Base-by-base conservation (phyloP, 2,113 vertebrate genomes). In the Leucopsar rothschildi region DNA sequence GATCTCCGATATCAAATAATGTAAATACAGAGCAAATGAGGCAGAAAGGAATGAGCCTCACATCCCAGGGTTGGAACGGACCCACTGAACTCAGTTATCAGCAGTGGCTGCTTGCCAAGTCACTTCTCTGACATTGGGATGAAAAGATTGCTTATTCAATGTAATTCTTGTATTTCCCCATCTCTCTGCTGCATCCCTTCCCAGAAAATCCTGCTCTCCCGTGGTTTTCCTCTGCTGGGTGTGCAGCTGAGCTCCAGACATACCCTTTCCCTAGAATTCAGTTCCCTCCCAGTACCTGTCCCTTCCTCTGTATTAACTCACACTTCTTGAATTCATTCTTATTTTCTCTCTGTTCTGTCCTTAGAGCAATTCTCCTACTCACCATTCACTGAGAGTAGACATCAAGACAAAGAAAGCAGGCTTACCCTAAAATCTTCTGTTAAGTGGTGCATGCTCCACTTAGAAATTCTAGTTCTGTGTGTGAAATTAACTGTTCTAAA, bases 401-500 rank as follows among this genome's bases (percentile, higher is more conserved):
- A 9, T 90, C 47, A 88, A 47, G 66, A 77, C 56, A 92, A 95
- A 72, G 73, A 70, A 93, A 94, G 18, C 81, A 83, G 39, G 14
- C 52, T 90, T 77, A 55, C 15, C 55, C 80, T 59, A 72, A 73
- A 73, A 63, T 21, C 65, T 57, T 47, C 22, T 39, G 25, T 85
- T 86, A 91, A 72, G n/a, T 69, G 31, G 18, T 77, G 52, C 82
- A 18, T 1, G 1, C 24, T 73, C 33, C 60, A 42, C 55, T 56
- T 77, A 47, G 71, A 83, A 91, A 86, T 64, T 42, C 75, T 59
- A 60, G 60, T 56, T 96, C 50, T 23, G 29, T 61, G 29, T 84
- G 57, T 66, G 84, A 95, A 96, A 94, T 91, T 92, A 97, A 64
- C 76, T 72, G 56, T 78, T 96, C 77, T 65, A 31, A 76, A 92